A percentile compares a stretch with the other conserved stretches of the same genome.
Conservation (phyloP, 2,113 vertebrate genomes). For the Bostrychus sinensis region DNA sequence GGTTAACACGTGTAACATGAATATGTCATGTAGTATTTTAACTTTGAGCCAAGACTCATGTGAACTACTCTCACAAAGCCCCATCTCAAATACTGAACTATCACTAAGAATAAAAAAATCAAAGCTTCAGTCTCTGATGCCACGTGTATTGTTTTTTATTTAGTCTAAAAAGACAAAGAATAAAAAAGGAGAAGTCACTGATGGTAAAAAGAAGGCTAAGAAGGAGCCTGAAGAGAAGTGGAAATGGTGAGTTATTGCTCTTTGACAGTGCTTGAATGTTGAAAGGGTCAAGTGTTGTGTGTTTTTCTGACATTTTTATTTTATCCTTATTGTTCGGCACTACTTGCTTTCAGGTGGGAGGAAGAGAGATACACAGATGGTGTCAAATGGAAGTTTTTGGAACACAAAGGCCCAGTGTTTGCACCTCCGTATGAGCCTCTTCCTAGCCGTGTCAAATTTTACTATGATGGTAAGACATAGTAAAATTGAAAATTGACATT, state of each 20-base stretch:
- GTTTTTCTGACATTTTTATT: not conserved
- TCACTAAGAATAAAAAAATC: not conserved
- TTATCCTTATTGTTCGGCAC: not conserved
- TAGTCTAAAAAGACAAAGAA: slow-evolving; percentile 93
- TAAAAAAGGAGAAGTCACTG: slow-evolving; percentile 84
- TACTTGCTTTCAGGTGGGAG: slow-evolving; percentile 90
- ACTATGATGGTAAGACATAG: slow-evolving; percentile 94
- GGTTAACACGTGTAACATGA: too few relatives aligned
- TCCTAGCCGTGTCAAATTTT: slow-evolving; percentile 92
- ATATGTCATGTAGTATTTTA: too few relatives aligned
- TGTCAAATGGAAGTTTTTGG: slow-evolving; percentile 96
- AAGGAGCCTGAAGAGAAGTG: slow-evolving; percentile 98
- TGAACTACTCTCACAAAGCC: too few relatives aligned
- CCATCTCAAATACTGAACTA: too few relatives aligned
- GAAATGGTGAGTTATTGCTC: slow-evolving; percentile 89
- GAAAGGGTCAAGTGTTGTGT: not conserved
- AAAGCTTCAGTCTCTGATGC: slow-evolving; percentile 9
- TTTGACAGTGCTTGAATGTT: not conserved
- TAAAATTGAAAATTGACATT: too few relatives aligned
- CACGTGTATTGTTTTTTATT: slow-evolving; percentile 47
- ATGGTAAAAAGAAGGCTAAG: slow-evolving; percentile 92
- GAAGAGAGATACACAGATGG: slow-evolving; percentile 96
- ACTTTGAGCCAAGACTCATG: too few relatives aligned
- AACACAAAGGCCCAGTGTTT: slow-evolving; percentile 98
- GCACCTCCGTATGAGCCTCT: slow-evolving; percentile 94